Base-by-base conservation (phyloP, 2,888 invertebrate genomes). In the Acanthosepion esculentum region DNA sequence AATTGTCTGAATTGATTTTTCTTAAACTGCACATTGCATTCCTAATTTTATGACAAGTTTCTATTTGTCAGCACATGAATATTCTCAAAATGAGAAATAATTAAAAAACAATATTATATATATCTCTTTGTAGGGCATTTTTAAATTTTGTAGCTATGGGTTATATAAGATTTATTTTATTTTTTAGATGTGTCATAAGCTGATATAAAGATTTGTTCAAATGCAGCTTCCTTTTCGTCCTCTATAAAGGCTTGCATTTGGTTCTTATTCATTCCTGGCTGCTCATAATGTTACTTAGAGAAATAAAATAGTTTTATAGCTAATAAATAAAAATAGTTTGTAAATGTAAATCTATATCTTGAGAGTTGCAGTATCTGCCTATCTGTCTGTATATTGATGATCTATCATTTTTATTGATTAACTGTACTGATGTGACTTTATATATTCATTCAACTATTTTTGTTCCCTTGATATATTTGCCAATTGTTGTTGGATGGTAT, bases 371-470 rank as follows among this genome's bases (percentile, higher is more conserved):
- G 15, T 78, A 33, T 78, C 78, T 78, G 33, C 33, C 78, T 33
- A 18, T 78, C 10, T 78, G 78, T 33, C n/a, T 78, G n/a, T 78
- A 5, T n/a, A 64, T 64, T 64, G 64, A 64, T 78, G 15, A 78
- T 78, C 78, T 78, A 78, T 78, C 78, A 78, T n/a, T 78, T n/a
- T 78, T 78, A 78, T 78, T 78, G 78, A 78, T 78, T 78, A 78
- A 78, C n/a, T 78, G 78, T 18, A 33, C 78, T 78, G n/a, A 78
- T 78, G 78, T 78, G n/a, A 78, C 18, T 78, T 78, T 29, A n/a
- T 55, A 7, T 33, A 33, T 78, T 33, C 78, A 78, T 78, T 33
- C 78, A 78, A 78, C 78, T 78, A 33, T 78, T 78, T 78, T 78
- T 78, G n/a, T n/a, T 78, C 78, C 18, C 78, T 12, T 78, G 10